Evolutionary conservation across 2,797 vertebrate genomes (phyloP).

Genomic region (Sebastes trivittatus): DNA sequence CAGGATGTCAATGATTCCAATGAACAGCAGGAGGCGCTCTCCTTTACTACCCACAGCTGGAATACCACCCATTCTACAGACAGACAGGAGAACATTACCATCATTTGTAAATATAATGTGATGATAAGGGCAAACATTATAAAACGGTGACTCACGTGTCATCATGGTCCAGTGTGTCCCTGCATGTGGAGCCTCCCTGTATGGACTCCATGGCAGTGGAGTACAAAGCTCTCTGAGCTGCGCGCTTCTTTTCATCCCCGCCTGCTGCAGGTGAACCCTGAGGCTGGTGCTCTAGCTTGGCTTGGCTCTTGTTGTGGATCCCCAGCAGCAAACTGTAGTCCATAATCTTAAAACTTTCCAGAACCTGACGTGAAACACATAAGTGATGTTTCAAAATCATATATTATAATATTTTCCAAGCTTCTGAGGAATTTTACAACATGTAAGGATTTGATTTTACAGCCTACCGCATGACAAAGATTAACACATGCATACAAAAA

Average conservation of each 20-base stretch:
- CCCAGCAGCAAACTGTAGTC: conserved; percentile 97
- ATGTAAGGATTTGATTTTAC: background rate
- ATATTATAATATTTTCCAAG: background rate
- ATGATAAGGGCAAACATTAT: background rate
- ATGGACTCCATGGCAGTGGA: conserved; percentile 98
- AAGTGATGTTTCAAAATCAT: background rate
- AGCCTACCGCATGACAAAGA: background rate
- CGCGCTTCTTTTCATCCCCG: conserved; percentile 88
- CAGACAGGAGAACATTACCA: background rate
- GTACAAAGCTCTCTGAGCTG: conserved; percentile 92
- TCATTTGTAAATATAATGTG: background rate
- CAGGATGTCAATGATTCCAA: conserved; percentile 97
- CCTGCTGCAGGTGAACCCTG: conserved; percentile 86
- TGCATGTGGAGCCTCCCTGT: conserved; percentile 90
- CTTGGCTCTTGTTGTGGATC: conserved; percentile 92
- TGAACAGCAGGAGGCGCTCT: conserved; percentile 91
- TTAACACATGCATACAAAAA: background rate
- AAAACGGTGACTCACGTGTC: conserved; percentile 86
- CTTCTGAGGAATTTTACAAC: background rate
- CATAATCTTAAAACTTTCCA: conserved; percentile 99
- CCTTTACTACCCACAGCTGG: conserved; percentile 91
- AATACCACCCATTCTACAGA: conserved; percentile 94
- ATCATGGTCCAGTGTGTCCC: conserved; percentile 90
- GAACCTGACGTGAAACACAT: conserved; percentile 71
- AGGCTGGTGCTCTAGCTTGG: conserved; percentile 86